A percentile compares a stretch with the other conserved stretches of the same genome.
phyloP scores from a whole-genome alignment of 2,888 invertebrate genomes.

The Troglohyphantes excavatus region DNA sequence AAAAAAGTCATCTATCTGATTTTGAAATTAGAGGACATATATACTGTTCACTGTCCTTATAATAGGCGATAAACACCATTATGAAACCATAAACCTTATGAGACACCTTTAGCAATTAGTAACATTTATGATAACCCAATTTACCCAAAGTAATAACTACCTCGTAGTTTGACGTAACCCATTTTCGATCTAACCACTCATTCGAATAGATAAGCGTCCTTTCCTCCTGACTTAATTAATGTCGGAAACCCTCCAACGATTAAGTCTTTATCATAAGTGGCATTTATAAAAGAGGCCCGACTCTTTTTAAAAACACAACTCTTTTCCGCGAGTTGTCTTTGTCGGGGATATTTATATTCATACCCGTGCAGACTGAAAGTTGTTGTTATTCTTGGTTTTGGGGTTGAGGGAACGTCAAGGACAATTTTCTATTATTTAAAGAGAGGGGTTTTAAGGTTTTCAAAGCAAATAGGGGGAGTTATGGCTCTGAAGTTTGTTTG shows the following conservation, averaged over 20 bases:
- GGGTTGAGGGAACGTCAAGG: no score
- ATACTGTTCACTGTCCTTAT: no score
- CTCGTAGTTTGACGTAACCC: slow-evolving; percentile 11
- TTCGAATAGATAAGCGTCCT: slow-evolving; percentile 45
- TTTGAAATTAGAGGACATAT: no score
- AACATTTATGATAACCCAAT: no score
- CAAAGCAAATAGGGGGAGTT: no score
- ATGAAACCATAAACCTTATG: no score
- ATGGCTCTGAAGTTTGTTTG: no score
- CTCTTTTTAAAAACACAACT: slow-evolving; percentile 15
- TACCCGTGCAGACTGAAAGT: background rate
- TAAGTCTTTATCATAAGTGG: slow-evolving; percentile 70
- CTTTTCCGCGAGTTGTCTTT: background rate
- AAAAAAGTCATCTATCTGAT: no score
- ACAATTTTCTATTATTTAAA: no score
- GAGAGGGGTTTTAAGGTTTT: no score
- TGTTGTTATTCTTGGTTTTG: background rate
- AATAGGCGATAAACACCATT: no score
- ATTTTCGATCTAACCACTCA: background rate
- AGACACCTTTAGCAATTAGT: no score
- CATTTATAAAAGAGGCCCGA: slow-evolving; percentile 31
- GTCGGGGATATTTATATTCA: background rate
- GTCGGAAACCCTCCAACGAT: slow-evolving; percentile 56
- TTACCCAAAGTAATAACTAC: background rate
- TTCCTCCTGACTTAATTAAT: slow-evolving; percentile 48